Conservation (phyloP, 2,888 invertebrate genomes). For the Campaea margaritaria region DNA sequence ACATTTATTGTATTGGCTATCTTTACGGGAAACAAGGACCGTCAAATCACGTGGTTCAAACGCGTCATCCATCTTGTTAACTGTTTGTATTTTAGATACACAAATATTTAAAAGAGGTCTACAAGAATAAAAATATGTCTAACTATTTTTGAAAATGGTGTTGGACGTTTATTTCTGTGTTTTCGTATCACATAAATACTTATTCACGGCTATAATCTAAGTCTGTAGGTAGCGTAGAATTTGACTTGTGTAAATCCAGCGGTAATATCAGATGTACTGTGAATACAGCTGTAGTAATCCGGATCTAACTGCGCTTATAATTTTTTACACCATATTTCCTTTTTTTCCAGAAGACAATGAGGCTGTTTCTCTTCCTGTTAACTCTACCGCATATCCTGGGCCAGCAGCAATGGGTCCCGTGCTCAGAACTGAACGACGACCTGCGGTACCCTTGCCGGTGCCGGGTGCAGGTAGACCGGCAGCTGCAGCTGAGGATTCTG, state of each 20-base stretch:
- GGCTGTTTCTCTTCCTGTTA: slow-evolving; percentile 65
- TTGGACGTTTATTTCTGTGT: no score
- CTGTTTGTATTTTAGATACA: neutral
- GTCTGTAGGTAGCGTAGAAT: no score
- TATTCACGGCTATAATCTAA: no score
- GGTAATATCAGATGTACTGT: no score
- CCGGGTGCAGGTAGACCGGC: slow-evolving; percentile 79
- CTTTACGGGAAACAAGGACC: slow-evolving; percentile 28
- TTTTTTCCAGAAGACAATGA: slow-evolving; percentile 66
- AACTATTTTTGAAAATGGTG: no score
- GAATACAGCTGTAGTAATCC: no score
- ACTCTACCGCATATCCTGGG: slow-evolving; percentile 59
- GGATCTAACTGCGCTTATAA: no score
- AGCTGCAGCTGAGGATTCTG: slow-evolving; percentile 82
- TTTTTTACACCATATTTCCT: slow-evolving; percentile 17
- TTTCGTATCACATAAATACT: no score
- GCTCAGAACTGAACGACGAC: slow-evolving; percentile 90
- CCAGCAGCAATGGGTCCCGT: slow-evolving; percentile 88
- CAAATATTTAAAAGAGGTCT: no score
- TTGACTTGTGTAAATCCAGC: no score
- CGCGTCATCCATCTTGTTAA: slow-evolving; percentile 6
- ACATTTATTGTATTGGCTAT: slow-evolving; percentile 38
- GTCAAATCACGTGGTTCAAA: slow-evolving; percentile 18
- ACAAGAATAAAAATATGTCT: no score
- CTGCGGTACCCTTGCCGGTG: slow-evolving; percentile 90